phyloP scores from a whole-genome alignment of 1,140 invertebrate species.

The Saccostrea glomerata region DNA sequence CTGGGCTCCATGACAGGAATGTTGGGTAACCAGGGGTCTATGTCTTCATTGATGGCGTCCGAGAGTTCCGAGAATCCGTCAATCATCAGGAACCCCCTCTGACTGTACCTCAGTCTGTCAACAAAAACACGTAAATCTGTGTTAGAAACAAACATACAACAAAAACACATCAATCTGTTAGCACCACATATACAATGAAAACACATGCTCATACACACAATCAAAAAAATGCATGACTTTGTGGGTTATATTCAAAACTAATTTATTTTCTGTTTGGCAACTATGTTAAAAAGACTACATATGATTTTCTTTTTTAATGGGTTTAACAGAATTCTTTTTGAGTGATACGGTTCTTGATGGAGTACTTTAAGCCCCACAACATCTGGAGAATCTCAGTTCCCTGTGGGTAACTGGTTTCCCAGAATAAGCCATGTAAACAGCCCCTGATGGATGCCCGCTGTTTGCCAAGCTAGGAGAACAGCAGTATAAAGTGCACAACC shows the following conservation, averaged over 20 bases:
- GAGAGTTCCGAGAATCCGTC: constrained; percentile 96
- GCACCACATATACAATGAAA: too few species aligned
- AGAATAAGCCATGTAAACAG: constrained; percentile 16
- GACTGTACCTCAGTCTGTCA: constrained; percentile 84
- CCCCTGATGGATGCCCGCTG: not conserved
- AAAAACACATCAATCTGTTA: not conserved
- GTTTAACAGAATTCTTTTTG: not conserved
- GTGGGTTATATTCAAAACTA: not conserved
- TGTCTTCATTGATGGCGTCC: constrained; percentile 90
- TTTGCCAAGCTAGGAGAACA: constrained; percentile 14
- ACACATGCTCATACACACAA: not conserved
- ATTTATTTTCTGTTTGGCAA: not conserved
- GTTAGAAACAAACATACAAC: not conserved
- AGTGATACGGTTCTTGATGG: not conserved
- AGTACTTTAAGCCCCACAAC: not conserved
- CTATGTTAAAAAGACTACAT: not conserved
- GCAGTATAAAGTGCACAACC: not conserved
- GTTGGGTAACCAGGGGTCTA: constrained; percentile 90
- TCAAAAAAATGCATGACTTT: not conserved
- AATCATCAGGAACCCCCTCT: constrained; percentile 92
- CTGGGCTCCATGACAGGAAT: constrained; percentile 79
- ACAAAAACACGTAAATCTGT: not conserved
- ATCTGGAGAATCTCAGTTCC: constrained; percentile 2
- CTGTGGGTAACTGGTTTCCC: not conserved
- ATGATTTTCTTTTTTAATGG: not conserved